These are phyloP conservation scores for Eptesicus fuscus DNA, from an alignment of 2,113 vertebrate species.

Conservation along the genomic window DNA sequence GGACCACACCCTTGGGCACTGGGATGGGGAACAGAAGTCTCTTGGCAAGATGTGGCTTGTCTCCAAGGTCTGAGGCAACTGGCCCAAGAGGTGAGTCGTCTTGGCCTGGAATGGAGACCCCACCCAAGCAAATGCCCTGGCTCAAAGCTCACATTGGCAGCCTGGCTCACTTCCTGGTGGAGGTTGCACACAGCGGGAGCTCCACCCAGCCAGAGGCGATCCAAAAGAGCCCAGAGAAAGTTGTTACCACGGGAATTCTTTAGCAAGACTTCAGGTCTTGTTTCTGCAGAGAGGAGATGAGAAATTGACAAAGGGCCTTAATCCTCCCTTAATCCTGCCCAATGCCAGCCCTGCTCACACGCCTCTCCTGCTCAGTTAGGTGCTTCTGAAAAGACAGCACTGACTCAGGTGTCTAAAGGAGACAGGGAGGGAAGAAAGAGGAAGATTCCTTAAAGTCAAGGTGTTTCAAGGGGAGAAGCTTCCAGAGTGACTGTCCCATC, in stretches of 20 bases:
- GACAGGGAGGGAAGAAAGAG: neutral
- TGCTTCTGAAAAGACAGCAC: slow-evolving; percentile 27
- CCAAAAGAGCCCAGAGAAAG: slow-evolving; percentile 50
- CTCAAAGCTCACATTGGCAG: neutral
- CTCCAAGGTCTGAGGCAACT: neutral
- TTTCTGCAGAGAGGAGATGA: slow-evolving; percentile 63
- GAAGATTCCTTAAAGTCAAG: neutral
- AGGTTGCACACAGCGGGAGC: neutral
- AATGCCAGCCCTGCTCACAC: neutral
- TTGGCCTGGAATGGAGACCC: neutral
- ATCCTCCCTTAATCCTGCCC: slow-evolving; percentile 65
- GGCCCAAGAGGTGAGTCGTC: neutral
- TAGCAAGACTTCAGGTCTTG: slow-evolving; percentile 63
- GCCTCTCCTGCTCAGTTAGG: slow-evolving; percentile 52
- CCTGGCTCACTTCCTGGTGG: neutral
- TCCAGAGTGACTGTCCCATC: neutral
- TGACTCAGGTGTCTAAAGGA: neutral
- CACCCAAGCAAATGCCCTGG: neutral
- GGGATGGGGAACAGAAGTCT: neutral
- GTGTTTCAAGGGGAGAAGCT: neutral
- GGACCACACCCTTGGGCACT: neutral
- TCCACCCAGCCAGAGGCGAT: slow-evolving; percentile 45
- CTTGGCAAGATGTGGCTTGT: neutral
- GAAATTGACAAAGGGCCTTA: slow-evolving; percentile 65
- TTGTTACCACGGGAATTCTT: slow-evolving; percentile 46